Evolutionary conservation across 1,140 invertebrate species (phyloP).

Genomic region (Rhagoletis zephyria): DNA sequence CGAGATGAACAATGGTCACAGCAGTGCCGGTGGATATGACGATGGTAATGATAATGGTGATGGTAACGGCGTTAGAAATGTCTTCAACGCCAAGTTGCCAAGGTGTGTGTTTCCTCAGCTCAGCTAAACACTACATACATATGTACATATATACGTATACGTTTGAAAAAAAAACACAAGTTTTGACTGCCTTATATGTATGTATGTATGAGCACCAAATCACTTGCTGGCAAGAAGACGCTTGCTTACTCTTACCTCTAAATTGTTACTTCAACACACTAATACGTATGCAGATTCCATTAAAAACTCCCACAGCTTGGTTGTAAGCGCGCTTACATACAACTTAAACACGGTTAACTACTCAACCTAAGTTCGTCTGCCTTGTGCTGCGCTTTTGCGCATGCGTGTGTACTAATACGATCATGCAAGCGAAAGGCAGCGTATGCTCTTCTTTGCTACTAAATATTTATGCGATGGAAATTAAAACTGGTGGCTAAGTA

Average conservation of each 20-base stretch:
- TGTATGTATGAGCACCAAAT: not conserved
- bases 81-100: not conserved
- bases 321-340: not conserved
- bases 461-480: not conserved
- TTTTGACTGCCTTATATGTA: not conserved
- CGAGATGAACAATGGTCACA: conserved; percentile 11
- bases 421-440: not conserved
- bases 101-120: not conserved
- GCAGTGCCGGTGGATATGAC: not conserved
- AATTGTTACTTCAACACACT: not conserved
- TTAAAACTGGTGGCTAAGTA: conserved; percentile 11
- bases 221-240: not conserved
- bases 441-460: not conserved
- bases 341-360: not conserved
- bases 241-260: not conserved
- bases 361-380: conserved; percentile 4
- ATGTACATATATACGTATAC: no score
- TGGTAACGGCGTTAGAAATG: not conserved
- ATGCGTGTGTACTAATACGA: not conserved
- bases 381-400: conserved; percentile 12
- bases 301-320: not conserved
- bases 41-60: not conserved
- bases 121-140: no score
- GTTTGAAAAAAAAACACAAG: no score
- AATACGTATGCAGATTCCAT: not conserved